Evolutionary conservation across 1,140 invertebrate genomes (phyloP).

Genomic region (Helicoverpa zea): DNA sequence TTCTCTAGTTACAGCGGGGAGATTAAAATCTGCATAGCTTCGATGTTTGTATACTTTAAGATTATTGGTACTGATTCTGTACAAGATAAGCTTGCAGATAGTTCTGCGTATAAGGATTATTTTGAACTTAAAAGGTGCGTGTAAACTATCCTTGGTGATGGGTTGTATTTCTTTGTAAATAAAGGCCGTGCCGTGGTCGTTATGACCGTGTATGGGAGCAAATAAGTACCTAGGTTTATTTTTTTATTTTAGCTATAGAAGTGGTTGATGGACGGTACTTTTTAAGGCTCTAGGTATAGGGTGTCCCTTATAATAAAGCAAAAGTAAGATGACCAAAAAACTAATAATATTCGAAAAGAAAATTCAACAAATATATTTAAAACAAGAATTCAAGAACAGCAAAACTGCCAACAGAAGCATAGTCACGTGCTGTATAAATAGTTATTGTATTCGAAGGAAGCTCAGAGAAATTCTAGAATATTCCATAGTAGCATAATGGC

Average conservation of each 20-base stretch:
- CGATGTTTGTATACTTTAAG: constrained; percentile 45
- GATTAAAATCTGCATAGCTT: constrained; percentile 48
- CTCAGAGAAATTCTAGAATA: constrained; percentile 22
- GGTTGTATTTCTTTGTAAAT: constrained; percentile 30
- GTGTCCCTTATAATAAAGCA: background rate
- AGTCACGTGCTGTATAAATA: constrained; percentile 10
- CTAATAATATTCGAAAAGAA: background rate
- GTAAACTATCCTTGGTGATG: constrained; percentile 20
- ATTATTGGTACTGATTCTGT: constrained; percentile 44
- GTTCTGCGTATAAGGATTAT: constrained; percentile 18
- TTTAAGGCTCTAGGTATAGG: background rate
- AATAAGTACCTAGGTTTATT: constrained; percentile 4
- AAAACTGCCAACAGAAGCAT: background rate
- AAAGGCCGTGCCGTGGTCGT: constrained; percentile 10
- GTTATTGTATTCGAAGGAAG: constrained; percentile 23
- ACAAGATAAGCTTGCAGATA: constrained; percentile 34
- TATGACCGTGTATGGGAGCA: constrained; percentile 2
- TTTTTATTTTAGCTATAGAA: constrained; percentile 4
- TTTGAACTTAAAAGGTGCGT: constrained; percentile 13
- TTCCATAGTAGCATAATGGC: constrained; percentile 1
- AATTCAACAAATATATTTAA: background rate
- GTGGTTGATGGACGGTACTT: background rate
- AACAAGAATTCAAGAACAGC: too few relatives aligned
- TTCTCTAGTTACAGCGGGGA: constrained; percentile 44
- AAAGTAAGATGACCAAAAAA: background rate